Evolutionary conservation across 2,797 vertebrate species (phyloP), one percentile per base, ranked within the genome.

Genomic region (Malurus leucopterus): DNA sequence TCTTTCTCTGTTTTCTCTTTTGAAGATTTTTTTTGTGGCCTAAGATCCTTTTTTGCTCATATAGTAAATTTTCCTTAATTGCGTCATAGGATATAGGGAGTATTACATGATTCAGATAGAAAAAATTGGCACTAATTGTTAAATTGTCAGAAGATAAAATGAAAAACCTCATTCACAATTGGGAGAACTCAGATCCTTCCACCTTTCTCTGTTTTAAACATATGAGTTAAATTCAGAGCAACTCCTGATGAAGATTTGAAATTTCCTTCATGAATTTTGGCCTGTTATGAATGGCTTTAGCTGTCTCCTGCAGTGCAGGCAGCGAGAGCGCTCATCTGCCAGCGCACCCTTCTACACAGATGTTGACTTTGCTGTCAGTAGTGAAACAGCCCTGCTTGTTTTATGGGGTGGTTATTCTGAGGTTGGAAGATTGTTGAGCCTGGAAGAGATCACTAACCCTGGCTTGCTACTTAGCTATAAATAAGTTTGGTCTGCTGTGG

Each of bases 321-420:
- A 88, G 90, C 87, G 79, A 70, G 84, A 87, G 76, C 75, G 30
- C 40, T 73, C 72, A 18, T 63, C 72, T 83, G 76, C 62, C 84
- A 89, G 74, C 84, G 71, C 70, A 55, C 41, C 70, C 94, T 50
- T 16, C 18, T 84, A 90, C 89, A 92, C 89, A 91, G 84, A 91
- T 94, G 94, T 94, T 95, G 94, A 91, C 81, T 93, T 90, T 93
- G n/a, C 79, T 93, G 86, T 94, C 86, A 85, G 78, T 53, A 87
- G 89, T 79, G 90, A 87, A 95, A 87, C 4, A 89, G 63, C 61
- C 67, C 26, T 44, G 84, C 76, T 67, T 94, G 82, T 65, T 94
- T 92, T 95, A 93, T 85, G 73, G 82, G 61, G 53, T 92, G 90
- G 86, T 95, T 94, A 92, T 91, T 95, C 93, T 94, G 88, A 95